Conservation (phyloP, 30 jellyfish, hydroid and myxozoan genomes). For the Mastigias papua region DNA sequence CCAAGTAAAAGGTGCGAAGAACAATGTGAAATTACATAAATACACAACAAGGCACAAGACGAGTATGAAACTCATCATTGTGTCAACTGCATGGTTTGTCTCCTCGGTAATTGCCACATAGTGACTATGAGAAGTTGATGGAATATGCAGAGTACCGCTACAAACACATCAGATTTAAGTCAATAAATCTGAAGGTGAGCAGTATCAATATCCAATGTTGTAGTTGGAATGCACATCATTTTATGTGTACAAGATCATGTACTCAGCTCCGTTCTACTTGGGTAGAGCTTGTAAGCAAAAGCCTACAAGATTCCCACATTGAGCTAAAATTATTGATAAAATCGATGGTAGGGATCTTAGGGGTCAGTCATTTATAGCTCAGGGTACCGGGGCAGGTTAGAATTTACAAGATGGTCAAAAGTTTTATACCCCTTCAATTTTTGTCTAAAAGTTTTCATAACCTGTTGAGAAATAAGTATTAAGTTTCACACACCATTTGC, state of each 20-base stretch:
- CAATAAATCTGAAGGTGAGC: conserved; percentile 38
- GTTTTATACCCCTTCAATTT: no score
- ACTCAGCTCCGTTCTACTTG: conserved; percentile 78
- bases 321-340: no score
- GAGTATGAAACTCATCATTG: no score
- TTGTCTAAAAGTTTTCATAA: no score
- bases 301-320: conserved; percentile 68
- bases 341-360: no score
- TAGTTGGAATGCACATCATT: conserved; percentile 78
- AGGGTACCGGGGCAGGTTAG: no score
- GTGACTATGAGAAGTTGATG: conserved; percentile 91
- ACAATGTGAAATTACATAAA: no score
- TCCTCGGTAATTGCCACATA: conserved; percentile 85
- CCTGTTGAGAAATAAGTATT: no score
- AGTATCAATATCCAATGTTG: conserved; percentile 74
- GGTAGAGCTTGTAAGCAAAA: conserved; percentile 55
- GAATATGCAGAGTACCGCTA: conserved; percentile 92
- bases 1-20: no score
- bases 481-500: no score
- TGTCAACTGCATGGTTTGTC: conserved; percentile 95
- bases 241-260: conserved; percentile 47
- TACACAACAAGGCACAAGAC: background rate
- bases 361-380: no score
- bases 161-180: conserved; percentile 39
- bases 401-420: no score